A percentile compares a stretch with the other conserved stretches of the same genome.
These are phyloP conservation scores for Caretta caretta DNA, from an alignment of 2,113 vertebrate species.

Conservation along the genomic window DNA sequence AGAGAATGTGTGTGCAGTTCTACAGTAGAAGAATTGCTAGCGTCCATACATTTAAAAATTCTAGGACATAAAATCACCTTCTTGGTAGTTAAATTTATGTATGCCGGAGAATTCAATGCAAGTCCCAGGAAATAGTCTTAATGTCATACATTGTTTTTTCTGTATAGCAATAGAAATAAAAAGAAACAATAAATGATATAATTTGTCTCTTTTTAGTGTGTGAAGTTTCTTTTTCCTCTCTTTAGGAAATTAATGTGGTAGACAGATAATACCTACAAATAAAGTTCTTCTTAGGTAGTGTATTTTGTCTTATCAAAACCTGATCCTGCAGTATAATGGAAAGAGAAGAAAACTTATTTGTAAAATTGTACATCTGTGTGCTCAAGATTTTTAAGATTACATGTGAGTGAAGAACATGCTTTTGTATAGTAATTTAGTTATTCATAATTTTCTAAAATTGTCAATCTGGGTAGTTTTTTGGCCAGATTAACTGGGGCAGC, in stretches of 20 bases:
- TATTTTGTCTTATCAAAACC: background rate
- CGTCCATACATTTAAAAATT: background rate
- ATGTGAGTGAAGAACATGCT: no score
- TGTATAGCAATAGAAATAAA: background rate
- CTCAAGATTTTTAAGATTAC: no score
- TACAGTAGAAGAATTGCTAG: background rate
- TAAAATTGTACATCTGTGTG: no score
- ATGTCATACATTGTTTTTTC: accelerated
- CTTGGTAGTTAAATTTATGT: background rate
- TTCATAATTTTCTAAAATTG: no score
- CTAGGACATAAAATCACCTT: background rate
- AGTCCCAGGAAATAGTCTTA: background rate
- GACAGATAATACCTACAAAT: background rate
- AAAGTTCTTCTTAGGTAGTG: no score
- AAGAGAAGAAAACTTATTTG: background rate
- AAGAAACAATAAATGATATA: background rate
- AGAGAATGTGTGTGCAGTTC: background rate
- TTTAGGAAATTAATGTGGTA: background rate
- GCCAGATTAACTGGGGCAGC: background rate
- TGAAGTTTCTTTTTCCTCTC: background rate
- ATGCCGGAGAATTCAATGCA: background rate
- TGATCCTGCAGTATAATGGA: accelerated
- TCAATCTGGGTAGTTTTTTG: background rate
- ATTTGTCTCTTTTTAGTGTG: background rate
- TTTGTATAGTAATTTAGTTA: no score